Base-by-base conservation (phyloP, 2,888 invertebrate genomes). In the Orthosia gracilis region DNA sequence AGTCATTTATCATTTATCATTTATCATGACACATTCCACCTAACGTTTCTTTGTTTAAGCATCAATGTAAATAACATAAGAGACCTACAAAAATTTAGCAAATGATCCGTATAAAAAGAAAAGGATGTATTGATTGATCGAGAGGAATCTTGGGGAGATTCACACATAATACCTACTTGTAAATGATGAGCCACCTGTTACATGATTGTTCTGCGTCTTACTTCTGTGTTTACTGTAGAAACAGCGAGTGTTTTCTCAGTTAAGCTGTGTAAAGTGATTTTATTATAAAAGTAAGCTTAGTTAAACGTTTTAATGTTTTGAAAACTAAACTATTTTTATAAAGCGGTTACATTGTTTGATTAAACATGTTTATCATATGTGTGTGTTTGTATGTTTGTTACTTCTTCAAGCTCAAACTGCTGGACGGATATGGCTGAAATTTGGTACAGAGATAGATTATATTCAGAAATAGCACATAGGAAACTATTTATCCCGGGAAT, bases 151-250 rank as follows among this genome's bases (percentile, higher is more conserved):
- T 68, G 26, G 12, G n/a, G 55, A 64, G 63, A 47, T 68, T 55
- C 81, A 61, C 68, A 68, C 76, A 61, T 75, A 68, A 65, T 61
- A 75, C 61, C n/a, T 9, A 61, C 68, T 78, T 80, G 75, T 45
- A 65, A 78, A 47, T 68, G 67, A 78, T 75, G 80, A 64, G 63
- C 78, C 80, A 78, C 78, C 80, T 78, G 78, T 78, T 78, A 80
- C 80, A 18, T 15, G 52, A 57, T 55, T 74, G 80, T 67, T 63
- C 17, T 61, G 12, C 21, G 21, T 15, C 26, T 26, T 54, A 40
- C 18, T 23, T 52, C 18, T 55, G 18, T 50, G 21, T 62, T 57
- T 63, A 54, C 5, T 21, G 0, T 18, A 18, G 11, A 52, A 23
- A 45, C 15, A 66, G 12, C n/a, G 15, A 17, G 26, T 7, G 45